Evolutionary conservation across 2,888 invertebrate genomes (phyloP).

Genomic region (Machimus rusticus): DNA sequence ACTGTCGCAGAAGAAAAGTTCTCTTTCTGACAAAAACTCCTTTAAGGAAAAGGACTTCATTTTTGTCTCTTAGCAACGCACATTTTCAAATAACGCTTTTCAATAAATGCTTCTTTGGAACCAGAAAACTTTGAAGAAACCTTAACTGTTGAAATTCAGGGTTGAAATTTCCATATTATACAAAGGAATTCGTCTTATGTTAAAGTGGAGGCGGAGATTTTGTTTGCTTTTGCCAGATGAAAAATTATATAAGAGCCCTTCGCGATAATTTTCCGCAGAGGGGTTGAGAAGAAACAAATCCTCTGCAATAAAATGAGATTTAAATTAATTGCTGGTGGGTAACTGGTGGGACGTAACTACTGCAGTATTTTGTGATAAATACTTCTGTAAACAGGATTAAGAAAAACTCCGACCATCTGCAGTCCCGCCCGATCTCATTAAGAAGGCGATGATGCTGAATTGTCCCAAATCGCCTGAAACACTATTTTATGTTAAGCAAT

Average conservation of each 20-base stretch:
- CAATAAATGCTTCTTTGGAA: neutral
- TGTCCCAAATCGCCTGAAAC: neutral
- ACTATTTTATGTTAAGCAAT: neutral
- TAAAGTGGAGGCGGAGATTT: neutral
- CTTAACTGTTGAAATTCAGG: neutral
- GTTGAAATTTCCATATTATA: neutral
- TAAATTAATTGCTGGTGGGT: neutral
- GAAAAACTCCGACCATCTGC: neutral
- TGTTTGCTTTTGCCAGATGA: neutral
- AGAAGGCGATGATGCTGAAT: neutral
- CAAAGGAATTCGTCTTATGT: neutral
- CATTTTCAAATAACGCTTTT: neutral
- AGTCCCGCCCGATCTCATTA: neutral
- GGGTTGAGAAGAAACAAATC: neutral
- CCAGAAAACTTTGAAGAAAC: neutral
- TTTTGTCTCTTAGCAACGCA: neutral
- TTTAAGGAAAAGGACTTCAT: neutral
- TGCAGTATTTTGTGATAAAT: neutral
- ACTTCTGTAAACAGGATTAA: neutral
- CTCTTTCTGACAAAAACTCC: neutral
- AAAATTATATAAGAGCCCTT: neutral
- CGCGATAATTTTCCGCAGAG: neutral
- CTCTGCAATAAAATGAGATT: neutral
- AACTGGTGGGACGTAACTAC: neutral
- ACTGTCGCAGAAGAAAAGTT: neutral